Percentiles rank a stretch among this genome's conserved stretches.
phyloP scores from a whole-genome alignment of 1,140 invertebrate genomes.

The Nylanderia fulva region DNA sequence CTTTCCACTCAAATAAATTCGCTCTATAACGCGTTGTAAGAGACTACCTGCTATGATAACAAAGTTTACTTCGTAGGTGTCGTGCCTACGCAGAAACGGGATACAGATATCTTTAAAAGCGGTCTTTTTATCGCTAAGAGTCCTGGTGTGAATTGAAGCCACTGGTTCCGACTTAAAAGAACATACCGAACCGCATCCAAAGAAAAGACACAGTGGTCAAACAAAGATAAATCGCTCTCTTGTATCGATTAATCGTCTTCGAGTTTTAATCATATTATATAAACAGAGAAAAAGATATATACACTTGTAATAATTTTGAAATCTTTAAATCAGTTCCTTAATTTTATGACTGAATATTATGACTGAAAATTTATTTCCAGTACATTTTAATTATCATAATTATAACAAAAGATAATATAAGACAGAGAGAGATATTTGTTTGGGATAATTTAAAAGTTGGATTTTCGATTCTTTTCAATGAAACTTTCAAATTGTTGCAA shows the following conservation, averaged over 20 bases:
- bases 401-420: not conserved
- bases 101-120: constrained; percentile 78
- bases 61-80: constrained; percentile 58
- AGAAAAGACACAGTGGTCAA: constrained; percentile 7
- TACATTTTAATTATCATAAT: not conserved
- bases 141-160: constrained; percentile 81
- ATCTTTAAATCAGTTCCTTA: not conserved
- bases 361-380: not conserved
- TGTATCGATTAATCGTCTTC: not conserved
- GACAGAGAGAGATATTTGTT: constrained; percentile 28
- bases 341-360: not conserved
- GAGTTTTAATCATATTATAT: not conserved
- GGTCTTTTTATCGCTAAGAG: constrained; percentile 76
- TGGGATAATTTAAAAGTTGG: not conserved
- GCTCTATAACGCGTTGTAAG: constrained; percentile 59
- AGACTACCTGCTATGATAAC: constrained; percentile 77
- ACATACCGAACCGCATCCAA: constrained; percentile 23
- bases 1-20: constrained; percentile 68
- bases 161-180: constrained; percentile 69
- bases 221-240: constrained; percentile 27
- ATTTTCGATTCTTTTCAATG: constrained; percentile 1
- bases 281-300: constrained; percentile 26
- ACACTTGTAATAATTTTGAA: constrained; percentile 1
- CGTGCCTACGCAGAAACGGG: constrained; percentile 42
- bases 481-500: not conserved